Evolutionary conservation across 2,888 invertebrate genomes (phyloP).

Genomic region (Adelphocoris suturalis): DNA sequence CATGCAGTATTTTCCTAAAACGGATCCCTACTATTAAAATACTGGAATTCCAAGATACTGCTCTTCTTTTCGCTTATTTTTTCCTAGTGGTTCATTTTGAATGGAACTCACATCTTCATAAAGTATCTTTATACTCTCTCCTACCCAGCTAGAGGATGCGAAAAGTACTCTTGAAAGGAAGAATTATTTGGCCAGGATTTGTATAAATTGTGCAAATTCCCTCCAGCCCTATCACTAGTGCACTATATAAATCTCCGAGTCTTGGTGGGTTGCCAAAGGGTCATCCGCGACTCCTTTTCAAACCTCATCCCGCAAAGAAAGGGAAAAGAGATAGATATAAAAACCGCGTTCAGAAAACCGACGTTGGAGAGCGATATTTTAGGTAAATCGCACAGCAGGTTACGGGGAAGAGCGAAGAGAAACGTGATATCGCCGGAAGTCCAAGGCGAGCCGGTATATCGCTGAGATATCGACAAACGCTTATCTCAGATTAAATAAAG

Average conservation of each 20-base stretch:
- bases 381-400: constrained; percentile 23
- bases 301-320: not conserved
- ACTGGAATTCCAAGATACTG: too few relatives aligned
- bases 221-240: constrained; percentile 4
- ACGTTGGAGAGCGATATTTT: not conserved
- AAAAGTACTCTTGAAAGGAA: not conserved
- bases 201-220: constrained; percentile 5
- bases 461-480: constrained; percentile 51
- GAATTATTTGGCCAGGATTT: constrained; percentile 9
- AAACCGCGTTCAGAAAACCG: not conserved
- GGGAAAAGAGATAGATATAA: constrained; percentile 14
- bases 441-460: constrained; percentile 19
- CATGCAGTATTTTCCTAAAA: too few relatives aligned
- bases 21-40: too few relatives aligned
- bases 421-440: constrained; percentile 38
- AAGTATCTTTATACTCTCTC: too few relatives aligned
- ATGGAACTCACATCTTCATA: not conserved
- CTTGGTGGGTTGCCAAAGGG: constrained; percentile 29
- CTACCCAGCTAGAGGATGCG: not conserved
- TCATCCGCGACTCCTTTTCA: constrained; percentile 52
- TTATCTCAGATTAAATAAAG: constrained; percentile 63
- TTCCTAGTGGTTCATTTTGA: not conserved
- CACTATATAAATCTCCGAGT: constrained; percentile 15
- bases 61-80: not conserved
- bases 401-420: not conserved